These are phyloP conservation scores for Leptonema lineaticorne DNA, from an alignment of 1,140 invertebrate genomes.

Conservation along the genomic window DNA sequence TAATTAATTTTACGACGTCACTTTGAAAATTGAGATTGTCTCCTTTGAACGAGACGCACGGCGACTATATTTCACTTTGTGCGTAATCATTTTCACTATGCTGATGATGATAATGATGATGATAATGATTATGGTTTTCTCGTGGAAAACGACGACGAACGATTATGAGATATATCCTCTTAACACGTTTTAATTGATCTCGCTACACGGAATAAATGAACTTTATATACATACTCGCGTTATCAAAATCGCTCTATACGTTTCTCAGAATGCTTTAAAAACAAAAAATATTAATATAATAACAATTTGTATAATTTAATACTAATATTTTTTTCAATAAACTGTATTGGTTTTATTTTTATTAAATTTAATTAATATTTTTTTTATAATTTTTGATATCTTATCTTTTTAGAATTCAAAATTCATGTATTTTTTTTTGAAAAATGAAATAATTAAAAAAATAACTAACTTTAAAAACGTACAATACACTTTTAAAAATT, in stretches of 20 bases:
- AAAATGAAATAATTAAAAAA: too few relatives aligned
- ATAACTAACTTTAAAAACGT: too few relatives aligned
- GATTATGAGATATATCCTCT: neutral
- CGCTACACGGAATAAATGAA: neutral
- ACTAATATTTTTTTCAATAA: too few relatives aligned
- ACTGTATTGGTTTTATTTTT: too few relatives aligned
- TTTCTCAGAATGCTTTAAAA: neutral
- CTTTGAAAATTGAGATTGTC: conserved; percentile 2
- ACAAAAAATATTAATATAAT: neutral
- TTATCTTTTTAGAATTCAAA: too few relatives aligned
- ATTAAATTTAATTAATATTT: too few relatives aligned
- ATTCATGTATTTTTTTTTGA: too few relatives aligned
- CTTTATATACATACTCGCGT: neutral
- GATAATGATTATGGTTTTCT: neutral
- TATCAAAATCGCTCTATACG: neutral
- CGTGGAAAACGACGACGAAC: too few relatives aligned
- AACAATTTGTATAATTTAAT: neutral
- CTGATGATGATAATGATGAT: neutral
- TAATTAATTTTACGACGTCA: conserved; percentile 12
- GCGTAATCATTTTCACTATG: neutral
- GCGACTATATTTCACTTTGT: conserved; percentile 12
- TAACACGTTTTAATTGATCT: neutral
- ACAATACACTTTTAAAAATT: too few relatives aligned
- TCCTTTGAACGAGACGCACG: conserved; percentile 5
- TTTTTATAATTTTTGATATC: too few relatives aligned